Evolutionary conservation across 2,113 vertebrate genomes (phyloP).

Genomic region (Oreochromis aureus): DNA sequence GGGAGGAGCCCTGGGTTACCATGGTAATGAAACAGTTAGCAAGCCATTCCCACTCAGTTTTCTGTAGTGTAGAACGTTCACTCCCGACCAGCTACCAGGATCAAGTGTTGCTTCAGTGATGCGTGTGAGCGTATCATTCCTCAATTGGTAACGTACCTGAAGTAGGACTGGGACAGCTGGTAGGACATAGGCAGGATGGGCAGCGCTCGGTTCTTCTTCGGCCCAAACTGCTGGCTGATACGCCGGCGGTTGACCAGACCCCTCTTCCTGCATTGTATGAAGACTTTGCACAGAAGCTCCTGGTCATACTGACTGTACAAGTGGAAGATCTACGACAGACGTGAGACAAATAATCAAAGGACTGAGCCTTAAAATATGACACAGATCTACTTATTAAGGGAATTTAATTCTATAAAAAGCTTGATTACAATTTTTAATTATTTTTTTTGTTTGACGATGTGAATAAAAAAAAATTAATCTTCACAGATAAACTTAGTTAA

Average conservation of each 20-base stretch:
- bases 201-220: constrained; percentile 85
- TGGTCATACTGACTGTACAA: constrained; percentile 84
- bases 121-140: not conserved
- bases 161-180: constrained; percentile 93
- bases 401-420: not conserved
- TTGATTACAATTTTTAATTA: not conserved
- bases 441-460: not conserved
- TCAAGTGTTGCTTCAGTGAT: not conserved
- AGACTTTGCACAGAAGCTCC: constrained; percentile 81
- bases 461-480: not conserved
- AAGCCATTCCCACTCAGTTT: not conserved
- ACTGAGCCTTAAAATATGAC: not conserved
- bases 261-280: constrained; percentile 80
- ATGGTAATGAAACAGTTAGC: not conserved
- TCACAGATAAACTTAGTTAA: not conserved
- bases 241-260: constrained; percentile 90
- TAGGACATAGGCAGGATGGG: constrained; percentile 96
- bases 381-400: not conserved
- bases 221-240: constrained; percentile 70
- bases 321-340: constrained; percentile 78
- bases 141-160: constrained; percentile 45
- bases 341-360: not conserved
- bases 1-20: not conserved
- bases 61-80: not conserved
- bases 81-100: not conserved